Conservation (phyloP, 2,888 invertebrate species). For the Temnothorax ravouxi region DNA sequence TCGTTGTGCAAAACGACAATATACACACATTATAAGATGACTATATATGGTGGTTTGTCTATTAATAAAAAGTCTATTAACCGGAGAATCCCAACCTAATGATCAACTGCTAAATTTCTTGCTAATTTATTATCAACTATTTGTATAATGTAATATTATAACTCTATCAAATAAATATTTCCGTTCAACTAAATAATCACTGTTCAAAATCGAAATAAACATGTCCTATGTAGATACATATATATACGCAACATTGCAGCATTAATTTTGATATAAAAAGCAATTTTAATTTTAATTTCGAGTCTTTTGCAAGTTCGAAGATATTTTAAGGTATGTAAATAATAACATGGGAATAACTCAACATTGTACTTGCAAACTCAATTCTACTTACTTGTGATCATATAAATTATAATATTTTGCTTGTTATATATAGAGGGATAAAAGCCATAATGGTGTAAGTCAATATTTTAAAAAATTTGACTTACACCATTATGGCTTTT, state of each 20-base stretch:
- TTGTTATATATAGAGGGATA: neutral
- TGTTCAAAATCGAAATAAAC: neutral
- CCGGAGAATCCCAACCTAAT: neutral
- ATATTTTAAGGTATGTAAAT: neutral
- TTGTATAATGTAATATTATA: neutral
- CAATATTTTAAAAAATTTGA: too few relatives aligned
- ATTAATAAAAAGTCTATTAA: neutral
- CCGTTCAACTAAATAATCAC: neutral
- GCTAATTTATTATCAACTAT: neutral
- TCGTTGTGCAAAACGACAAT: neutral
- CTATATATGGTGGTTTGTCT: neutral
- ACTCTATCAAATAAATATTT: neutral
- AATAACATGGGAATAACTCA: neutral
- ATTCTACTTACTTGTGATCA: neutral
- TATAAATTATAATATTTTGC: neutral
- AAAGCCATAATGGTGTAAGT: too few relatives aligned
- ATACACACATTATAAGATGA: constrained; percentile 34
- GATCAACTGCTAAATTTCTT: neutral
- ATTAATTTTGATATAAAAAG: neutral
- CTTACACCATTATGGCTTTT: too few relatives aligned
- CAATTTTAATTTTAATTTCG: neutral
- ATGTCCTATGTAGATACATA: neutral
- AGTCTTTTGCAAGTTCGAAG: neutral
- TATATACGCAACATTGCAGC: neutral
- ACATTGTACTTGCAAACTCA: neutral